Percentiles rank a stretch among this genome's conserved stretches.
These are phyloP conservation scores for Stenurella melanura DNA, from an alignment of 2,888 invertebrate genomes.

Conservation along the genomic window DNA sequence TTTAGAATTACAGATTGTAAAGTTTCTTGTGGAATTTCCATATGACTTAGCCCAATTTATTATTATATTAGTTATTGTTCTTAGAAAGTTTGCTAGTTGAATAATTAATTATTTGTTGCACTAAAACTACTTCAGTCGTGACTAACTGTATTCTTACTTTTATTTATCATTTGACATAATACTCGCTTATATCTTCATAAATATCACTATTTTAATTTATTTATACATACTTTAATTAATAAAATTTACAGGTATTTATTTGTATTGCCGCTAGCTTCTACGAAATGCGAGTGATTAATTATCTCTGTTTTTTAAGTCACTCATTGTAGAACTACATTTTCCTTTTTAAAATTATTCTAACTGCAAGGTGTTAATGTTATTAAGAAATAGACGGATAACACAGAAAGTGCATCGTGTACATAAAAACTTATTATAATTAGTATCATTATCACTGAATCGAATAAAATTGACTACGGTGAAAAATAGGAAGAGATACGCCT, in stretches of 20 bases:
- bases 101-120: constrained; percentile 21
- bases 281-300: no score
- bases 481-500: no score
- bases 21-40: constrained; percentile 15
- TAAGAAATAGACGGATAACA: no score
- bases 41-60: constrained; percentile 23
- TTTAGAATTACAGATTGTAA: constrained; percentile 17
- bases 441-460: no score
- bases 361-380: no score
- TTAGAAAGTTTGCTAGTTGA: constrained; percentile 29
- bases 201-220: background rate
- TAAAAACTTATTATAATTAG: no score
- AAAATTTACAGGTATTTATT: background rate
- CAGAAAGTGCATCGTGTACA: no score
- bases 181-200: background rate
- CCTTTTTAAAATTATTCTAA: no score
- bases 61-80: constrained; percentile 28
- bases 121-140: background rate
- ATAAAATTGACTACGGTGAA: no score
- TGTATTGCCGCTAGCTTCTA: background rate
- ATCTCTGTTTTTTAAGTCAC: no score
- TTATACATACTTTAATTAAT: background rate
- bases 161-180: background rate
- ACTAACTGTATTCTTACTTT: constrained; percentile 1
- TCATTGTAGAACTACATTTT: no score